A percentile compares a stretch with the other conserved stretches of the same genome.
Conservation (phyloP, 1,140 invertebrate species). For the Potamilus streckersoni region DNA sequence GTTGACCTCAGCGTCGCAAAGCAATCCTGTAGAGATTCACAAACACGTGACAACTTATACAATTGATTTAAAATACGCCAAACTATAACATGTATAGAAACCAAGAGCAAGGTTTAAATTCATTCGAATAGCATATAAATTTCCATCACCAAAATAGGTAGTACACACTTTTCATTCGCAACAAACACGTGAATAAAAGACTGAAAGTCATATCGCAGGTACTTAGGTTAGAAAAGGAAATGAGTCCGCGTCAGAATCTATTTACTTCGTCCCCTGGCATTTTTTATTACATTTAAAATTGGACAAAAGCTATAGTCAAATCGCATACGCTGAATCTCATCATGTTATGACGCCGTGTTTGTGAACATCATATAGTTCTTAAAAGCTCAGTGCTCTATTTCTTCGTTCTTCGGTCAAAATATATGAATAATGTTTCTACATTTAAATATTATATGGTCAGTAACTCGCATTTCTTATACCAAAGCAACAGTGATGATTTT, state of each 20-base stretch:
- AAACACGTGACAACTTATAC: not conserved
- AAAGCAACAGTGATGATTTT: slow-evolving; percentile 2
- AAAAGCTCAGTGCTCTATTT: slow-evolving; percentile 25
- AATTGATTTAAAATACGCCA: not conserved
- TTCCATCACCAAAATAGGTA: not conserved
- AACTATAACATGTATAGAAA: not conserved
- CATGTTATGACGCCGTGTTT: too few relatives aligned
- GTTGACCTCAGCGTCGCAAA: slow-evolving; percentile 20
- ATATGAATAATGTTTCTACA: not conserved
- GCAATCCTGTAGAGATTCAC: not conserved
- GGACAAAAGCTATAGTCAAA: too few relatives aligned
- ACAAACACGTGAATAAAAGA: not conserved
- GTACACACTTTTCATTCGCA: not conserved
- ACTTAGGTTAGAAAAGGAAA: too few relatives aligned
- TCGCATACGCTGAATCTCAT: too few relatives aligned
- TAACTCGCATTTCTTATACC: too few relatives aligned
- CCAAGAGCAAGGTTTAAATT: not conserved
- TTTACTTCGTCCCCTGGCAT: too few relatives aligned
- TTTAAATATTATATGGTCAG: not conserved
- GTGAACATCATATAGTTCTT: slow-evolving; percentile 4
- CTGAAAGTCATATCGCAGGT: not conserved
- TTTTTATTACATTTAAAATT: too few relatives aligned
- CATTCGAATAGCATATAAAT: not conserved
- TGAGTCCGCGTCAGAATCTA: too few relatives aligned
- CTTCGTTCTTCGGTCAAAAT: not conserved